These are phyloP conservation scores for Neuroterus valhalla DNA, from an alignment of 1,140 invertebrate species.

Conservation along the genomic window DNA sequence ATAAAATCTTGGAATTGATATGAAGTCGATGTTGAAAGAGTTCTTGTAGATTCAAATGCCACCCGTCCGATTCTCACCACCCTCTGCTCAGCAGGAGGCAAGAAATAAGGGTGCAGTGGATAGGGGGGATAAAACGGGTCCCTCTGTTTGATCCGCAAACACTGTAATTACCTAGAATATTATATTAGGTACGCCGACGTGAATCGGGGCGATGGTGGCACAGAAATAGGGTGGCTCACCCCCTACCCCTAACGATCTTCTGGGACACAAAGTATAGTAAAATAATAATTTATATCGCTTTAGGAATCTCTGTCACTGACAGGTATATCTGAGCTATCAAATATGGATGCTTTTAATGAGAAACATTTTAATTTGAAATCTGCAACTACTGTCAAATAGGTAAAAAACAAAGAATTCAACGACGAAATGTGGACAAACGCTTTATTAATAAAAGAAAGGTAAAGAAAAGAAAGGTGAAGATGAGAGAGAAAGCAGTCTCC, in stretches of 20 bases:
- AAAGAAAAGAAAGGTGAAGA: too few relatives aligned
- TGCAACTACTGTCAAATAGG: too few relatives aligned
- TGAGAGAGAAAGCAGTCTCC: too few relatives aligned
- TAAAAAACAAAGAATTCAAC: too few relatives aligned
- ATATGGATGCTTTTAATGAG: too few relatives aligned
- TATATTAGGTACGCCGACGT: conserved; percentile 71
- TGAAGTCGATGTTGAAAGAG: conserved; percentile 1
- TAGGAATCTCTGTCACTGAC: conserved; percentile 23
- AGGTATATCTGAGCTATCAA: neutral
- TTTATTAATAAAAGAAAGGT: too few relatives aligned
- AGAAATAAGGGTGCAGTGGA: conserved; percentile 35
- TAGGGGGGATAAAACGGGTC: conserved; percentile 63
- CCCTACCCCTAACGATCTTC: neutral
- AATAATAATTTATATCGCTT: conserved; percentile 62
- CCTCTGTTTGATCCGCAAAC: conserved; percentile 75
- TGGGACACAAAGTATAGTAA: conserved; percentile 42
- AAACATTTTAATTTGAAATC: too few relatives aligned
- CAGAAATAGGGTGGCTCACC: conserved; percentile 37
- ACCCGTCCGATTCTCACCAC: conserved; percentile 65
- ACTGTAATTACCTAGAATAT: conserved; percentile 75
- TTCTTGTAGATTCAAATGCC: conserved; percentile 51
- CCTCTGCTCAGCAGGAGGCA: conserved; percentile 44
- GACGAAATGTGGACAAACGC: too few relatives aligned
- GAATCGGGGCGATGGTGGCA: conserved; percentile 51
- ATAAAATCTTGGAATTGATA: neutral